These are phyloP conservation scores for Blomia tropicalis DNA, from an alignment of 2,888 invertebrate species.

Conservation along the genomic window DNA sequence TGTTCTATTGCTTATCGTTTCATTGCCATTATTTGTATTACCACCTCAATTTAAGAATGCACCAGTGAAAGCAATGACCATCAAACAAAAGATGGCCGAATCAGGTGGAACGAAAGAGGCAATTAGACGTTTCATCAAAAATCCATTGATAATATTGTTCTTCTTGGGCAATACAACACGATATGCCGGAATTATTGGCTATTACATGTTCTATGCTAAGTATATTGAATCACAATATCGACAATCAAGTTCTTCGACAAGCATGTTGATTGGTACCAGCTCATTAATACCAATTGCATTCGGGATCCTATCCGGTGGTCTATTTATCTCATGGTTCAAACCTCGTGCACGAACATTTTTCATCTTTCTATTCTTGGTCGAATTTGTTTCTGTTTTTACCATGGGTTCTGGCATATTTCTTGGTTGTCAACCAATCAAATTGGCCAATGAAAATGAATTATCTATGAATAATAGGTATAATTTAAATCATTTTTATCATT, in stretches of 20 bases:
- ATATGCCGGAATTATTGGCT: constrained; percentile 28
- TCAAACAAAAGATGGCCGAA: neutral
- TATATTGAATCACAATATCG: constrained; percentile 30
- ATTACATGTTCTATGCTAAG: constrained; percentile 29
- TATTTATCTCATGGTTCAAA: constrained; percentile 33
- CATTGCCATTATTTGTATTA: constrained; percentile 30
- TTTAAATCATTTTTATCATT: neutral
- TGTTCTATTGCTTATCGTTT: constrained; percentile 25
- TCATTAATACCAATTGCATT: constrained; percentile 6
- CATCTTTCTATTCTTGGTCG: constrained; percentile 34
- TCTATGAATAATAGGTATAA: neutral
- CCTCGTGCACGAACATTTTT: constrained; percentile 33
- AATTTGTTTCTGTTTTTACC: constrained; percentile 26
- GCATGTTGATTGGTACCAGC: constrained; percentile 24
- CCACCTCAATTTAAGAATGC: constrained; percentile 26
- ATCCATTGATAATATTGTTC: constrained; percentile 28
- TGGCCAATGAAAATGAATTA: neutral
- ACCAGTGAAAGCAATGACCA: neutral
- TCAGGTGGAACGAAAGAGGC: neutral
- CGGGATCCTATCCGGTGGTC: constrained; percentile 28
- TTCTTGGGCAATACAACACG: constrained; percentile 27
- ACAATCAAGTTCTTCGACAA: constrained; percentile 28
- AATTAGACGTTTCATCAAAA: constrained; percentile 24
- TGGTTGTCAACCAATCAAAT: constrained; percentile 23
- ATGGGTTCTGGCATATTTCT: constrained; percentile 28